Evolutionary conservation across 2,888 invertebrate species (phyloP), one percentile per base, ranked within the genome.

Genomic region (Cerceris rybyensis): DNA sequence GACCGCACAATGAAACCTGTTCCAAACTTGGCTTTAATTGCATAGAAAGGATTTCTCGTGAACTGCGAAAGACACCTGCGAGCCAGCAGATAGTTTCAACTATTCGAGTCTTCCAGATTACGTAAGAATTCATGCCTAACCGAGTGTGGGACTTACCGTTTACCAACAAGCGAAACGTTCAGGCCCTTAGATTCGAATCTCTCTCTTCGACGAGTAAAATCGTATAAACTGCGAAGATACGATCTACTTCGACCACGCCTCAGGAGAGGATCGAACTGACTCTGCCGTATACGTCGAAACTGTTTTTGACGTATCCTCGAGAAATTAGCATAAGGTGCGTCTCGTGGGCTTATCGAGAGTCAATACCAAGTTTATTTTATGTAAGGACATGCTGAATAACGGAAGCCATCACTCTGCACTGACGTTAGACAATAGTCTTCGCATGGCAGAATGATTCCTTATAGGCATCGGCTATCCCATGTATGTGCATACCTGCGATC

Each of bases 21-120:
- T 54, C 72, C 81, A 54, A 72, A 74, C 68, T 66, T 60, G 69
- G 70, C 66, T 78, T 81, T 84, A 85, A 84, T 84, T 84, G 84
- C 76, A 70, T 72, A 57, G 77, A 78, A 84, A 82, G 78, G 76
- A 75, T 78, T 75, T 80, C 76, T 63, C 59, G 70, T 57, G 72
- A 70, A 73, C 67, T 66, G 66, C 79, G 76, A 79, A 78, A 84
- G 82, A 84, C 84, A 84, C 85, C 84, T 84, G 85, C 85, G 60
- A 78, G 69, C 67, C 75, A 82, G 75, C 59, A 72, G 75, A 28
- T 28, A 70, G 74, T 54, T 71, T 74, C 82, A 80, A 71, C 76
- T 78, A 84, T 65, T 68, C 76, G 82, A 76, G 81, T 85, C 83
- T 84, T 85, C 85, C 76, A 85, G 78, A 84, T 84, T 85, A 75